Evolutionary conservation across 1,140 invertebrate species (phyloP), one percentile per base, ranked within the genome.

Genomic region (Periplaneta americana): DNA sequence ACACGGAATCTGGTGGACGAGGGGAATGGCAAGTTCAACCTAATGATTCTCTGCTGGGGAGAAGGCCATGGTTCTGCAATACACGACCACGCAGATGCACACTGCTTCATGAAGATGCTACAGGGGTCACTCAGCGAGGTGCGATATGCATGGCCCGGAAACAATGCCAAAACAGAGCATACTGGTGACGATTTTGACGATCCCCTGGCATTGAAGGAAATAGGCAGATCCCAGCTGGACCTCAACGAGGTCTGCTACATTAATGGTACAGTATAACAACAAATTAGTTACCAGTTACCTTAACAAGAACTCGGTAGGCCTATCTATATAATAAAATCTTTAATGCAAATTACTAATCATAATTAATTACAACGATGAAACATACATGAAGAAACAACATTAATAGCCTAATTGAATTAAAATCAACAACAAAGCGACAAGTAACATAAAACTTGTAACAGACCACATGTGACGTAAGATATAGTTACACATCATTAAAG

Each of bases 31-130:
- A 98, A 97, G 87, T 99, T 98, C 88, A 99, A 99, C 88, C 90
- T 99, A 83, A 98, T 99, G 93, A 91, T 99, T 32, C 87, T 99
- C 0, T 99, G 98, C 88, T 99, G 98, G 98, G 96, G 96, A 36
- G 96, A 98, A 87, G 96, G 96, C 34, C 97, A 99, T 83, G 96
- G 95, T 0, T 98, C 97, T 0, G 93, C 95, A 22, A 98, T 99
- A 83, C 98, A 99, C 86, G 98, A 99, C 87, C 98, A 99, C 87
- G 93, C 98, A 0, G 92, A 98, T 85, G 93, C 98, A 0, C 98
- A 99, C 86, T 99, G 98, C 87, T 98, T 99, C 85, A 98, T 99
- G 95, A 99, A 99, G 90, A 91, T 95, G 80, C 89, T 95, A 0
- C 92, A 94, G 82, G 94, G 94, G 17, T 92, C 91, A 83, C 87